A percentile compares a stretch with the other conserved stretches of the same genome.
Evolutionary conservation across 2,888 invertebrate genomes (phyloP).

Genomic region (Ptycholaimellus sp.): DNA sequence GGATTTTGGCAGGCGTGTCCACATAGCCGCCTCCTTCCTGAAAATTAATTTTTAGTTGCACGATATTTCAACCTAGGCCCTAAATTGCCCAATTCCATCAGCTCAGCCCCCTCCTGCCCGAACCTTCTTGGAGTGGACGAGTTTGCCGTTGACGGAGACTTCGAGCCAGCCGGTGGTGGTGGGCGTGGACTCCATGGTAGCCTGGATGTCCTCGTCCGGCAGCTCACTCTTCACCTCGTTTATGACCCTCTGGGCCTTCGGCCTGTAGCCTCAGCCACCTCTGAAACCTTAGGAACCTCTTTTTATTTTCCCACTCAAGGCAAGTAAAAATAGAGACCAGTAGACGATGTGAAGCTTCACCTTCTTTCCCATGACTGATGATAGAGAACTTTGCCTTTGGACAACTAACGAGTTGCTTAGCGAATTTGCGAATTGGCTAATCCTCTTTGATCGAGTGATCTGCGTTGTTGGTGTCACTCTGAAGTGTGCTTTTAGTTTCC

Average conservation of each 20-base stretch:
- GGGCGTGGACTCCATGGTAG: neutral
- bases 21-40: constrained; percentile 2
- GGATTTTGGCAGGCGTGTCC: neutral
- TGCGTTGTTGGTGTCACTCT: no score
- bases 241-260: constrained; percentile 1
- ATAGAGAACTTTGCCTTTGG: no score
- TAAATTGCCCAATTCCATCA: neutral
- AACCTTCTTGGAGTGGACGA: constrained; percentile 3
- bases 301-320: no score
- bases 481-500: no score
- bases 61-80: neutral
- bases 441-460: no score
- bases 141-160: constrained; percentile 1
- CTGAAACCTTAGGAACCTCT: no score
- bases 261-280: constrained; percentile 3
- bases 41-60: neutral
- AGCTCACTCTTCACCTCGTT: neutral
- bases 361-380: no score
- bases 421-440: no score
- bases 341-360: no score
- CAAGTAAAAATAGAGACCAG: no score
- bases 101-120: neutral
- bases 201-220: neutral
- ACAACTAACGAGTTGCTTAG: no score
- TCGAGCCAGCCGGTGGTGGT: constrained; percentile 2